These are phyloP conservation scores for Aphaenogaster floridana DNA, from an alignment of 1,140 invertebrate genomes.

Conservation along the genomic window DNA sequence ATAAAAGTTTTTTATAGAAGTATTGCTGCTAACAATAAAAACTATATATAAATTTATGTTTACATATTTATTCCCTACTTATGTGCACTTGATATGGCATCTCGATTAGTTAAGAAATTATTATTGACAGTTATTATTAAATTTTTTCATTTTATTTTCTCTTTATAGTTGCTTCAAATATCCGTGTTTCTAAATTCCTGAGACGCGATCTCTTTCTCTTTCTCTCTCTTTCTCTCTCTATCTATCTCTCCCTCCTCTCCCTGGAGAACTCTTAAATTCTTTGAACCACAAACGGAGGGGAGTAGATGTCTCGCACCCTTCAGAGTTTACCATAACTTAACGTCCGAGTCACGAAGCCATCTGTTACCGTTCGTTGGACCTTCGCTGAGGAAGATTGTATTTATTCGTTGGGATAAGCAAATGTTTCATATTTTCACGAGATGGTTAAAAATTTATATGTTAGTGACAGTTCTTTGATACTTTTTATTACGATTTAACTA, in stretches of 20 bases:
- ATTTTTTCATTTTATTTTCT: not conserved
- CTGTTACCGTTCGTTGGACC: constrained; percentile 73
- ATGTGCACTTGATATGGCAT: not conserved
- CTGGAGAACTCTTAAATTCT: constrained; percentile 70
- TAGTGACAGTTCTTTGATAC: not conserved
- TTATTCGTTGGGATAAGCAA: constrained; percentile 60
- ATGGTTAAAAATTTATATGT: constrained; percentile 18
- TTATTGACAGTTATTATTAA: not conserved
- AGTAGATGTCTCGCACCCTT: constrained; percentile 55
- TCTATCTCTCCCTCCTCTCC: not conserved
- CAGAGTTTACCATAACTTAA: constrained; percentile 64
- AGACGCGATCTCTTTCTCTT: not conserved
- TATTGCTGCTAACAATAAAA: not conserved
- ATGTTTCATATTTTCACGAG: constrained; percentile 51
- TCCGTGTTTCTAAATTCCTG: constrained; percentile 16
- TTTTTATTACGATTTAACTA: not conserved
- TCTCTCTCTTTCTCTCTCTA: not conserved
- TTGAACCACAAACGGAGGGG: constrained; percentile 34
- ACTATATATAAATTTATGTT: not conserved
- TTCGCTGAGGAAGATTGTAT: constrained; percentile 60
- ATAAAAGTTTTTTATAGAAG: not conserved
- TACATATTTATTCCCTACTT: not conserved
- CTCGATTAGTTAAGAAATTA: not conserved
- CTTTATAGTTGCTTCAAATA: not conserved
- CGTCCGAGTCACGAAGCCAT: constrained; percentile 74